These are phyloP conservation scores for Psylliodes chrysocephalus DNA, from an alignment of 2,888 invertebrate species.

Conservation along the genomic window DNA sequence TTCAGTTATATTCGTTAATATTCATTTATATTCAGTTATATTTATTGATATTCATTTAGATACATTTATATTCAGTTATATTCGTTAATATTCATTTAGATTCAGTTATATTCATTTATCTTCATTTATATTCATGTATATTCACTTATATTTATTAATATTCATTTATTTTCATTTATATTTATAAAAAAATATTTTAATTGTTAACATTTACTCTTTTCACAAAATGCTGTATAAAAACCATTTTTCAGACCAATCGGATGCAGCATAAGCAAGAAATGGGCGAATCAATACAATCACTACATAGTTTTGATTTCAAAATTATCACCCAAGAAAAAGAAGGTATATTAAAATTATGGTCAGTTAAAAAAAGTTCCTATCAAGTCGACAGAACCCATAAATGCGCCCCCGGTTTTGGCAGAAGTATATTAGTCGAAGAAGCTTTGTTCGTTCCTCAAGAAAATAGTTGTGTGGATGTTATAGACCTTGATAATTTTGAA, in stretches of 20 bases:
- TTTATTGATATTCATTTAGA: no score
- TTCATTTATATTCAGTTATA: no score
- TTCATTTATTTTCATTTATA: no score
- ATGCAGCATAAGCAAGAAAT: constrained; percentile 74
- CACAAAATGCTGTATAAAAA: not conserved
- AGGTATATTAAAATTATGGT: constrained; percentile 76
- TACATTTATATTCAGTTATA: no score
- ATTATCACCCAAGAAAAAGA: constrained; percentile 81
- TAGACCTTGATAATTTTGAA: constrained; percentile 62
- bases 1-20: no score
- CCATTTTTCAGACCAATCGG: constrained; percentile 75
- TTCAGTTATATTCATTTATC: no score
- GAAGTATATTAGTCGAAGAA: constrained; percentile 71
- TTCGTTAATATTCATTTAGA: no score
- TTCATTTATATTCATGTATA: no score
- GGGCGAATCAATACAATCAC: constrained; percentile 72
- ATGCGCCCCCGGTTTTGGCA: constrained; percentile 79
- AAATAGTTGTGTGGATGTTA: constrained; percentile 66
- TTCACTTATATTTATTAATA: no score
- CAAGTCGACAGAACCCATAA: constrained; percentile 68
- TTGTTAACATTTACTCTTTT: no score
- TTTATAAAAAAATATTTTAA: no score
- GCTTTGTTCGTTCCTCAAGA: constrained; percentile 75
- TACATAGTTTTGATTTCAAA: constrained; percentile 70
- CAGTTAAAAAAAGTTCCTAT: constrained; percentile 69